These are phyloP conservation scores for Corythoichthys intestinalis DNA, from an alignment of 2,113 vertebrate species.

Conservation along the genomic window DNA sequence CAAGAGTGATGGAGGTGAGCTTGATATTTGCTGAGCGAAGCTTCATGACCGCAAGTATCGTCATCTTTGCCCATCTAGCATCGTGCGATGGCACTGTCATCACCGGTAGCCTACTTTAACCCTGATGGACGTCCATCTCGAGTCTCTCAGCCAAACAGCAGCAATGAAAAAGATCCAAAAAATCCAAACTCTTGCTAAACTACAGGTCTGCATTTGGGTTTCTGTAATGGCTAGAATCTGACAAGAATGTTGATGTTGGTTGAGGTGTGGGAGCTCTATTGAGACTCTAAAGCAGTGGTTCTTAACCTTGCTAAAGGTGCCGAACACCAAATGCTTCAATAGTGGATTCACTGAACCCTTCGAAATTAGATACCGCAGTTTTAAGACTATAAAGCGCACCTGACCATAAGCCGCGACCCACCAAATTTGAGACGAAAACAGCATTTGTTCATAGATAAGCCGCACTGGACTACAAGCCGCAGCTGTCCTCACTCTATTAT, in stretches of 20 bases:
- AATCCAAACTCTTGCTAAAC: neutral
- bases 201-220: neutral
- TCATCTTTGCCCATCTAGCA: slow-evolving; percentile 46
- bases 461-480: no score
- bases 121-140: slow-evolving; percentile 52
- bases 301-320: no score
- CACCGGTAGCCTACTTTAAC: slow-evolving; percentile 35
- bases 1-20: slow-evolving; percentile 47
- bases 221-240: neutral
- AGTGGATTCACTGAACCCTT: no score
- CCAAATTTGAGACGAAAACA: no score
- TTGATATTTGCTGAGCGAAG: slow-evolving; percentile 37
- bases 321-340: no score
- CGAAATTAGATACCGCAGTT: no score
- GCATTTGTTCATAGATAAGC: no score
- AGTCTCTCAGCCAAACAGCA: slow-evolving; percentile 38
- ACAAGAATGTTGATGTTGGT: neutral
- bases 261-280: neutral
- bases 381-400: no score
- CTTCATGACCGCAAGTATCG: slow-evolving; percentile 42
- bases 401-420: no score
- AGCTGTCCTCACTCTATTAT: no score
- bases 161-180: neutral
- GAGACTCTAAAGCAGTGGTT: no score
- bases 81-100: slow-evolving; percentile 29